Conservation (phyloP, 2,888 invertebrate species). For the Tenodera sinensis region DNA sequence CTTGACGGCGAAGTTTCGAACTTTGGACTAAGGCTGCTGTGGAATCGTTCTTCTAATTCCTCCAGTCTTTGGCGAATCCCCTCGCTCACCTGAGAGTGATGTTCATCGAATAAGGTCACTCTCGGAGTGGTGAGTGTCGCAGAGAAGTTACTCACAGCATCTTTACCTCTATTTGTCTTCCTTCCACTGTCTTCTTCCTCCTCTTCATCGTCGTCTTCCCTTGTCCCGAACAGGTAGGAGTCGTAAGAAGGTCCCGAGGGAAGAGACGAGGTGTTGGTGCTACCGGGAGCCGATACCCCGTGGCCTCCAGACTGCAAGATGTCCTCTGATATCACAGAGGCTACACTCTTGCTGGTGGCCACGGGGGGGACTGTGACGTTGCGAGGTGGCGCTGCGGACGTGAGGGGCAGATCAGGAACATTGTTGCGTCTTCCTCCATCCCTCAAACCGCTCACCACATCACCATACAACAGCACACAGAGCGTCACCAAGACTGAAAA, state of each 20-base stretch:
- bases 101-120: constrained; percentile 53
- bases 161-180: not conserved
- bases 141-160: not conserved
- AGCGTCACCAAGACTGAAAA: not conserved
- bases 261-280: not conserved
- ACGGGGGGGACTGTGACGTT: not conserved
- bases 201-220: not conserved
- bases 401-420: constrained; percentile 4
- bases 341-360: not conserved
- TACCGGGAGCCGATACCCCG: not conserved
- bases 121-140: constrained; percentile 51
- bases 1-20: not conserved
- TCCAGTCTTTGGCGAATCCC: constrained; percentile 53
- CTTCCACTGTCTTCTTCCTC: too few relatives aligned
- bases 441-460: not conserved
- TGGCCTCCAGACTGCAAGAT: not conserved
- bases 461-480: not conserved
- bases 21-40: constrained; percentile 36
- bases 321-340: not conserved
- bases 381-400: not conserved
- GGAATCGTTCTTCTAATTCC: constrained; percentile 36
- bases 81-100: constrained; percentile 51
- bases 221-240: not conserved
- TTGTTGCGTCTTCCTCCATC: not conserved
- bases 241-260: not conserved